Evolutionary conservation across 2,888 invertebrate species (phyloP).

Genomic region (Xestia sexstrigata): DNA sequence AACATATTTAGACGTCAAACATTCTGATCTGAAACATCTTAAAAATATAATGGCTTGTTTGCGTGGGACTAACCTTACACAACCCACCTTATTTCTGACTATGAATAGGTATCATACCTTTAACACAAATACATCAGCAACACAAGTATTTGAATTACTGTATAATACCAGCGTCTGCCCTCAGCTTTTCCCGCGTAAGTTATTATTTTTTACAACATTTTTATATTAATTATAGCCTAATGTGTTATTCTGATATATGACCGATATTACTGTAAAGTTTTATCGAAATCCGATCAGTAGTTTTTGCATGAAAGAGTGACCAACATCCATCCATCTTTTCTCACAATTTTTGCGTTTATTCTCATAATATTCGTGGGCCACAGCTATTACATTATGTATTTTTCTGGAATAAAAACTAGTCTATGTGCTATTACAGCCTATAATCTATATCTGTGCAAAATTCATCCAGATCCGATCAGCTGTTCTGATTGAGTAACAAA

Average conservation of each 20-base stretch:
- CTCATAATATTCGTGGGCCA: no score
- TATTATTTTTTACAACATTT: no score
- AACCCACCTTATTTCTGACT: neutral
- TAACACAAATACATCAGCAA: neutral
- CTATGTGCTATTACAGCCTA: no score
- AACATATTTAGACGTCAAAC: neutral
- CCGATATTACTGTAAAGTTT: neutral
- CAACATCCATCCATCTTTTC: neutral
- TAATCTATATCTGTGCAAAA: neutral
- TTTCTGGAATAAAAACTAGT: no score
- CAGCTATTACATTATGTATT: no score
- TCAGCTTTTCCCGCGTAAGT: neutral
- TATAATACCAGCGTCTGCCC: neutral
- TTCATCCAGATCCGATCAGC: neutral
- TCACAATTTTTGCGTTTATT: neutral
- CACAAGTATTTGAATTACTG: neutral
- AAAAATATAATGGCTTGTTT: neutral
- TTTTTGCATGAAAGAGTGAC: neutral
- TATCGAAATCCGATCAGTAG: neutral
- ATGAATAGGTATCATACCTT: neutral
- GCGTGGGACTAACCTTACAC: neutral
- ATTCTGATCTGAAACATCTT: neutral
- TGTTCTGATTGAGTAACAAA: neutral
- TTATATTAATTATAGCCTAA: no score
- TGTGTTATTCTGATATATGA: neutral